Percentiles rank a stretch among this genome's conserved stretches.
These are phyloP conservation scores for Falco cherrug DNA, from an alignment of 2,797 vertebrate genomes.

Conservation along the genomic window DNA sequence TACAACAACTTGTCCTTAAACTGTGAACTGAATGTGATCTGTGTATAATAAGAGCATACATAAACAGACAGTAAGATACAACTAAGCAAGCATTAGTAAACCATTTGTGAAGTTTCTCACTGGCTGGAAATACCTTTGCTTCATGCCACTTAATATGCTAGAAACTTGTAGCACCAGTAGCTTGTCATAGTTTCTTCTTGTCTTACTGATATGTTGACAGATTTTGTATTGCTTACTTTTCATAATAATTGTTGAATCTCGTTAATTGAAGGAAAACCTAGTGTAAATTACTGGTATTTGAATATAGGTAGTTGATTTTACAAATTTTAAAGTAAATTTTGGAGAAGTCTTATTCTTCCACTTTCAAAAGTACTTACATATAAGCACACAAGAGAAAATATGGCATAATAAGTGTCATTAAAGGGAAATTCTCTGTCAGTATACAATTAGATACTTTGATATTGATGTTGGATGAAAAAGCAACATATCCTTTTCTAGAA, in stretches of 20 bases:
- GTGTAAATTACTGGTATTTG: background rate
- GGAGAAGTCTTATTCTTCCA: background rate
- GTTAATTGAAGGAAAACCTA: background rate
- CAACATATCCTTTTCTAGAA: background rate
- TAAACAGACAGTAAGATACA: background rate
- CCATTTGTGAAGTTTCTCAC: background rate
- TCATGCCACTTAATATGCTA: background rate
- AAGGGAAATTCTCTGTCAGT: background rate
- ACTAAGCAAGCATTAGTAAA: background rate
- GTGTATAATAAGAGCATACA: background rate
- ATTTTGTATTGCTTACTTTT: background rate
- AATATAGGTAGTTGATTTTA: background rate
- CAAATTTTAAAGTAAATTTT: background rate
- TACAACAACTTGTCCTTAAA: background rate
- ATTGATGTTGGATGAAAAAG: background rate
- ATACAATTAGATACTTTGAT: background rate
- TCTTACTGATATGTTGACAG: background rate
- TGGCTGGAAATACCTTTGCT: background rate
- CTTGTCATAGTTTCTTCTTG: background rate
- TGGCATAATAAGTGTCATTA: background rate
- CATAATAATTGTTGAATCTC: background rate
- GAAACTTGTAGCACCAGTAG: background rate
- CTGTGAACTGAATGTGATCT: background rate
- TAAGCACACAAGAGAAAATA: background rate
- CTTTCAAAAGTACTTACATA: background rate